Conservation (phyloP, 2,797 vertebrate genomes). For the Peromyscus eremicus region DNA sequence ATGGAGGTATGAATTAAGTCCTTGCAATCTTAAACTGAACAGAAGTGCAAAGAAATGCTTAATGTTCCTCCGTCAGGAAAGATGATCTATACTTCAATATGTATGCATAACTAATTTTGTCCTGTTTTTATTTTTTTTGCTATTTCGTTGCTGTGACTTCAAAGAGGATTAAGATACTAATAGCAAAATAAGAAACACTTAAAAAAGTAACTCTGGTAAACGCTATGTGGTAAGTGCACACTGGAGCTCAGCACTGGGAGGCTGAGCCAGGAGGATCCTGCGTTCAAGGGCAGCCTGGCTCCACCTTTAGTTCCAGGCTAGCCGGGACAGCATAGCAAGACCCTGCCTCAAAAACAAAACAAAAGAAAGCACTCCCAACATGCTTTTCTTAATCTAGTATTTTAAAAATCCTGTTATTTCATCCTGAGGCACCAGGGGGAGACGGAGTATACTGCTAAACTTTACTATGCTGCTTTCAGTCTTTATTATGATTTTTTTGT, state of each 20-base stretch:
- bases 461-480: background rate
- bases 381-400: slow-evolving; percentile 45
- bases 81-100: background rate
- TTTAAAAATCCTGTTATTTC: slow-evolving; percentile 59
- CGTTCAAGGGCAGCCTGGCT: background rate
- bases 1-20: slow-evolving; percentile 89
- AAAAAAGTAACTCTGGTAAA: slow-evolving; percentile 27
- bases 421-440: slow-evolving; percentile 67
- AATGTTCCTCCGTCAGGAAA: background rate
- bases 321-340: too few species aligned
- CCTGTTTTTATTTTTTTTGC: slow-evolving; percentile 14
- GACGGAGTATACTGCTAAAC: slow-evolving; percentile 60
- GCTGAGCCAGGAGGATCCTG: background rate
- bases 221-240: background rate
- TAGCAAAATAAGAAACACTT: slow-evolving; percentile 43
- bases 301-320: background rate
- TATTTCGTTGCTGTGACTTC: slow-evolving; percentile 44
- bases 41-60: slow-evolving; percentile 24
- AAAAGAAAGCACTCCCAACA: background rate
- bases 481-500: background rate
- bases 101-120: slow-evolving; percentile 6
- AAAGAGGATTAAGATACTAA: slow-evolving; percentile 23
- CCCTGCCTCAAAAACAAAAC: background rate
- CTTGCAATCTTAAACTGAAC: slow-evolving; percentile 48
- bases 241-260: background rate